A percentile compares a stretch with the other conserved stretches of the same genome.
Conservation (phyloP, 1,140 invertebrate species). For the Drosophila orosa region DNA sequence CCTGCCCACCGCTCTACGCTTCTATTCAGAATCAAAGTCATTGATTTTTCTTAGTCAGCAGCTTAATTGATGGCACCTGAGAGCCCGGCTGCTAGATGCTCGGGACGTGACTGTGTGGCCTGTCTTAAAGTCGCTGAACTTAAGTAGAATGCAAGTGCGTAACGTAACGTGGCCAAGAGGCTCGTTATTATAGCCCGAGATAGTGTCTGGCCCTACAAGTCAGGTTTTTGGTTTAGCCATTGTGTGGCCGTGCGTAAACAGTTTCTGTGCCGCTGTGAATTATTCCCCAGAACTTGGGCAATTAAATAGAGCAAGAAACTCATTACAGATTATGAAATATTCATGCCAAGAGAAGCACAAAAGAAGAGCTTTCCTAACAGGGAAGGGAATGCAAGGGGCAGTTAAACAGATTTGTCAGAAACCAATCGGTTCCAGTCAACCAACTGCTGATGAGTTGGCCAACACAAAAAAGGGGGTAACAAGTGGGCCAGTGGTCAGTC, state of each 20-base stretch:
- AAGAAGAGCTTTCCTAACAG: background rate
- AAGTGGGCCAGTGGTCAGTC: conserved; percentile 30
- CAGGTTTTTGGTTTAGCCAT: conserved; percentile 24
- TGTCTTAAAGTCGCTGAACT: conserved; percentile 46
- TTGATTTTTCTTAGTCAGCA: conserved; percentile 63
- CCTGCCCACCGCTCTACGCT: conserved; percentile 34
- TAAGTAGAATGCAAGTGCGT: conserved; percentile 47
- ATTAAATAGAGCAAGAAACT: conserved; percentile 76
- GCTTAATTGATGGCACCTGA: conserved; percentile 46
- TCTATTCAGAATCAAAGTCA: conserved; percentile 57
- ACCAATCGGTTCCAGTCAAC: conserved; percentile 24
- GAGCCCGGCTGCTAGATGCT: conserved; percentile 21
- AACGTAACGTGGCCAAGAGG: conserved; percentile 34
- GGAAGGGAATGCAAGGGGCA: conserved; percentile 2
- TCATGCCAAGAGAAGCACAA: background rate
- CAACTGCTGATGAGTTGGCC: conserved; percentile 47
- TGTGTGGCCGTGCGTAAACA: conserved; percentile 43
- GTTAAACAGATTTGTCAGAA: conserved; percentile 57
- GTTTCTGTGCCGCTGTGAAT: conserved; percentile 52
- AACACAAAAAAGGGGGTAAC: conserved; percentile 13
- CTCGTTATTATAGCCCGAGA: conserved; percentile 36
- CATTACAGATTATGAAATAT: conserved; percentile 78
- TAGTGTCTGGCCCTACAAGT: conserved; percentile 4
- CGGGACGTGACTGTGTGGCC: conserved; percentile 58
- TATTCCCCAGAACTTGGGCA: conserved; percentile 58